These are phyloP conservation scores for Arizona elegans DNA, from an alignment of 2,113 vertebrate species.

Conservation along the genomic window DNA sequence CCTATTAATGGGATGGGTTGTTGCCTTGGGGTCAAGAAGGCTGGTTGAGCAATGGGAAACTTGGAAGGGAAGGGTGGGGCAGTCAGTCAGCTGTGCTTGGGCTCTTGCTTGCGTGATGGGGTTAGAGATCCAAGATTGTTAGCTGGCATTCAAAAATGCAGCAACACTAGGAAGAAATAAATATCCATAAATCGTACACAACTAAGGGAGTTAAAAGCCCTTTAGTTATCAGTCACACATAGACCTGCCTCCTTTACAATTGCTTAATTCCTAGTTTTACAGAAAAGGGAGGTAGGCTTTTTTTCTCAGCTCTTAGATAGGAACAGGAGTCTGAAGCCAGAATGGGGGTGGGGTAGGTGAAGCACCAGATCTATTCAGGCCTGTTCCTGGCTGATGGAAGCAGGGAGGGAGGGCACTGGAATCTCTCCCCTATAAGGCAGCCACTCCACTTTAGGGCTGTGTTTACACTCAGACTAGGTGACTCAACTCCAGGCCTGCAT, in stretches of 20 bases:
- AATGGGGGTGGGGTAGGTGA: not conserved
- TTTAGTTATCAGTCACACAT: not conserved
- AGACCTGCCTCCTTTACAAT: not conserved
- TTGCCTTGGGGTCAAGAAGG: not conserved
- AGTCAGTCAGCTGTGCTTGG: not conserved
- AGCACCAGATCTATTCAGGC: slow-evolving; percentile 3
- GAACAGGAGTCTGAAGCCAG: not conserved
- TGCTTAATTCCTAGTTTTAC: not conserved
- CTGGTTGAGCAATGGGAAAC: not conserved
- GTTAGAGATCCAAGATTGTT: not conserved
- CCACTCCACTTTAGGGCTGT: slow-evolving; percentile 27
- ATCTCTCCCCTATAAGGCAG: slow-evolving; percentile 34
- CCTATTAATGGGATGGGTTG: not conserved
- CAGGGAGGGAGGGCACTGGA: slow-evolving; percentile 16
- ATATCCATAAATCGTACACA: not conserved
- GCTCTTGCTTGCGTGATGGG: not conserved
- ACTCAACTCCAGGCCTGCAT: slow-evolving; percentile 33
- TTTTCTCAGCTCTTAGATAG: not conserved
- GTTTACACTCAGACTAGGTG: slow-evolving; percentile 31
- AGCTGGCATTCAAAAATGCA: not conserved
- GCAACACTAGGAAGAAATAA: not conserved
- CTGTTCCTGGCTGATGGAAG: slow-evolving; percentile 1
- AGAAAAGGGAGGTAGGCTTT: not conserved
- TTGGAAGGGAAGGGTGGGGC: not conserved
- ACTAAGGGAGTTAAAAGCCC: not conserved